Percentiles rank a stretch among this genome's conserved stretches.
Conservation (phyloP, 2,888 invertebrate genomes). For the Scrobipalpa costella region DNA sequence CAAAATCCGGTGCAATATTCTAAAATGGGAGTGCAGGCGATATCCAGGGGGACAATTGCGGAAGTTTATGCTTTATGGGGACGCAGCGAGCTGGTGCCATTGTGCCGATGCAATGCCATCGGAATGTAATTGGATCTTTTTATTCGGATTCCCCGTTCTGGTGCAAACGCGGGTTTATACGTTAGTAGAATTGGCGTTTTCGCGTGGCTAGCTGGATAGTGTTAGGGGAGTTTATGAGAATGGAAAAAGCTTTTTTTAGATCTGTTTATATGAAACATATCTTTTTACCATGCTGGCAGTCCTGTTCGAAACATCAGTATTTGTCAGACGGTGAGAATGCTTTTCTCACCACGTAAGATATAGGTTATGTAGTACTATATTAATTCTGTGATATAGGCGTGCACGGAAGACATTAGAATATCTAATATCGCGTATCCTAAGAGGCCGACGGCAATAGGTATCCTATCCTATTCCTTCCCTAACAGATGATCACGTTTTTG, state of each 20-base stretch:
- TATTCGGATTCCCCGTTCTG: constrained; percentile 10
- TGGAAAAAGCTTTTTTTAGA: background rate
- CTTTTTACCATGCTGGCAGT: too few relatives aligned
- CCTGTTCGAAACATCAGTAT: too few relatives aligned
- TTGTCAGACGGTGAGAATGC: too few relatives aligned
- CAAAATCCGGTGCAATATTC: constrained; percentile 54
- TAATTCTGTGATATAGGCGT: too few relatives aligned
- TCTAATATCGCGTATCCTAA: too few relatives aligned
- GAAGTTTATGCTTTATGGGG: constrained; percentile 56
- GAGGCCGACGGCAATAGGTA: too few relatives aligned
- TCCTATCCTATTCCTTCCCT: too few relatives aligned
- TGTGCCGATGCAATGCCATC: constrained; percentile 30
- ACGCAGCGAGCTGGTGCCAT: constrained; percentile 41
- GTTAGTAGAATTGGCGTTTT: background rate
- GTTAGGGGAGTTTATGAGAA: background rate
- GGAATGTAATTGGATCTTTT: constrained; percentile 34
- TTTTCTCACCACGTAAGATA: too few relatives aligned
- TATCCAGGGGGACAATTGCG: constrained; percentile 46
- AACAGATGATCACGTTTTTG: background rate
- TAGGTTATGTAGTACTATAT: too few relatives aligned
- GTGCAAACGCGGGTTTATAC: background rate
- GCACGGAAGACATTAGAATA: too few relatives aligned
- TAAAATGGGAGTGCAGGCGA: constrained; percentile 48
- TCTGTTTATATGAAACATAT: too few relatives aligned
- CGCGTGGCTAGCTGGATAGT: background rate